Base-by-base conservation (phyloP, 2,797 vertebrate genomes). In the Bradypodion ventrale region DNA sequence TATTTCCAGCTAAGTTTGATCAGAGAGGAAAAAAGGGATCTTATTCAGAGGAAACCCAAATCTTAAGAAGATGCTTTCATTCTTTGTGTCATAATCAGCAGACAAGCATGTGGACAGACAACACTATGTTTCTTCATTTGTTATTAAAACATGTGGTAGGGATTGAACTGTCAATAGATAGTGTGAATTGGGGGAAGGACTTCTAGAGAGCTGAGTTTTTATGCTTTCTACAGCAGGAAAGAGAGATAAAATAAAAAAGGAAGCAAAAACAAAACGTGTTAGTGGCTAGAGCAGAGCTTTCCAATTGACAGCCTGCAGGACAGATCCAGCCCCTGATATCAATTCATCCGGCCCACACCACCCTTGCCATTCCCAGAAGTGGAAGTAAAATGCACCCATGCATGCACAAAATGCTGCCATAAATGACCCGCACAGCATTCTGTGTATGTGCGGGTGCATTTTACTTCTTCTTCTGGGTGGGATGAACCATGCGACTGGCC, bases 151-250 rank as follows among this genome's bases (percentile, higher is more conserved):
- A 13, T 65, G 7, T 27, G n/a, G 25, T 44, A 60, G 1, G 29
- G 35, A 5, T 44, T 42, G 29, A 44, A 59, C 21, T 40, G 52
- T 80, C 19, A 56, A 42, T 5, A 49, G 16, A 69, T 75, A 68
- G 69, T 86, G 79, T 66, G 44, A 66, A 52, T 78, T 49, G 32
- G 52, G 78, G 60, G 83, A 63, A 82, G 84, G 80, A 7, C 23
- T 3, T 59, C 40, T 79, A 12, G 73, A 69, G 76, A 76, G 1
- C 4, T 65, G 62, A 10, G 44, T 40, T 5, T 88, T 79, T 85
- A 85, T 88, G 80, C 0, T 32, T 68, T 62, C 37, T 12, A 62
- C 16, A 12, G 60, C 40, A 5, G 13, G 62, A 13, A 2, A 88
- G 7, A 46, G 66, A 87, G 29, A 2, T 29, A 89, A 16, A 4